Conservation (phyloP, 2,888 invertebrate species). For the Rhogogaster chlorosoma region DNA sequence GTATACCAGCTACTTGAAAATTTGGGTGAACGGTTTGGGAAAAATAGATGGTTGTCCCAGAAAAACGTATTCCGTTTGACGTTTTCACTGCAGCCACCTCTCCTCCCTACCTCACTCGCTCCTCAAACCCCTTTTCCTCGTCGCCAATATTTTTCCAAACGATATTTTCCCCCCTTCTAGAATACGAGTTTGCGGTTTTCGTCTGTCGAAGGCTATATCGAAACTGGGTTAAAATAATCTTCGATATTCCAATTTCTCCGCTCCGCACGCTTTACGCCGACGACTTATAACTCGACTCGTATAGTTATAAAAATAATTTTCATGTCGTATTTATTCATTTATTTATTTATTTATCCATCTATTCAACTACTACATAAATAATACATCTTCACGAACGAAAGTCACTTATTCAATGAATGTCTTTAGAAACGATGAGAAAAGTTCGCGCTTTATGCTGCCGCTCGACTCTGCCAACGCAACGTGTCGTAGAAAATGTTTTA, state of each 20-base stretch:
- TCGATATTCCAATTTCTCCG: constrained; percentile 26
- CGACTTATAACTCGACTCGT: no score
- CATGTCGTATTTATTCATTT: not conserved
- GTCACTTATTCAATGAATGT: no score
- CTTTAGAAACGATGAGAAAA: not conserved
- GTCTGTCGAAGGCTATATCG: constrained; percentile 22
- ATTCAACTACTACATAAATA: no score
- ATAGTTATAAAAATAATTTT: not conserved
- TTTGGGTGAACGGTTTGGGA: constrained; percentile 39
- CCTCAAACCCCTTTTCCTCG: not conserved
- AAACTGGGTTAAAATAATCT: constrained; percentile 46
- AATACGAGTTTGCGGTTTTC: constrained; percentile 37
- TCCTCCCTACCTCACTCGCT: no score
- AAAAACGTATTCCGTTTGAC: constrained; percentile 42
- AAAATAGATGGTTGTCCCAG: constrained; percentile 39
- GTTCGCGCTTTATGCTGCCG: not conserved
- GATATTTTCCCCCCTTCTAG: constrained; percentile 6
- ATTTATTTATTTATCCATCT: not conserved
- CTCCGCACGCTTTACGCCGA: not conserved
- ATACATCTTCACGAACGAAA: no score
- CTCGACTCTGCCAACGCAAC: not conserved
- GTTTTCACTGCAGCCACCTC: not conserved
- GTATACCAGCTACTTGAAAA: constrained; percentile 43
- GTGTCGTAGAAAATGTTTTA: constrained; percentile 14
- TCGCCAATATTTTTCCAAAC: constrained; percentile 31